Evolutionary conservation across 2,888 invertebrate genomes (phyloP).

Genomic region (Nymphalis urticae): DNA sequence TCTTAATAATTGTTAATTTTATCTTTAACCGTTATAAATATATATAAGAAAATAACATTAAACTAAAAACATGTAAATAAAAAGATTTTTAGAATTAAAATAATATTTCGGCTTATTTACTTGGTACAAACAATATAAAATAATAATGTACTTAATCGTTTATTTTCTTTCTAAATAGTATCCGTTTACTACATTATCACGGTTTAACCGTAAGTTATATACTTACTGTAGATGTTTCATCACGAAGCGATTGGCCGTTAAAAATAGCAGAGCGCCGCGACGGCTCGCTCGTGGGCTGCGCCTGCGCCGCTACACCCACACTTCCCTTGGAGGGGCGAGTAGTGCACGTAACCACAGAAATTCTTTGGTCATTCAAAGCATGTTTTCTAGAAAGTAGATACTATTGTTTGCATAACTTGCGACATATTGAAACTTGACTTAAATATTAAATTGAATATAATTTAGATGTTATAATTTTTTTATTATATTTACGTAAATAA

Average conservation of each 20-base stretch:
- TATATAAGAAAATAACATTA: no score
- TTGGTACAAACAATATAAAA: no score
- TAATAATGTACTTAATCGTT: no score
- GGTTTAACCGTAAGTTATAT: slow-evolving; percentile 3
- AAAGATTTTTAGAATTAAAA: no score
- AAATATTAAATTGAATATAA: background rate
- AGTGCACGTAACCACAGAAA: background rate
- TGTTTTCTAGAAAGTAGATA: slow-evolving; percentile 9
- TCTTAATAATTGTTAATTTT: no score
- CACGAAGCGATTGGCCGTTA: slow-evolving; percentile 31
- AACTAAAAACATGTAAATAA: no score
- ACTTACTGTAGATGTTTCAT: background rate
- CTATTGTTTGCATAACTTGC: slow-evolving; percentile 5
- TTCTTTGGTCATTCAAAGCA: slow-evolving; percentile 4
- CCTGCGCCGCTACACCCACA: slow-evolving; percentile 30
- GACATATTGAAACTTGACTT: slow-evolving; percentile 1
- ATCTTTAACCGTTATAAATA: no score
- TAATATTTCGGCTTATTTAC: no score
- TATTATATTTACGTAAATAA: background rate
- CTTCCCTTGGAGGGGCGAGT: slow-evolving; percentile 20
- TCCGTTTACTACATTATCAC: background rate
- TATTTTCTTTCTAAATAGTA: no score
- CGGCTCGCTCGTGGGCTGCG: slow-evolving; percentile 24
- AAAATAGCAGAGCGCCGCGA: slow-evolving; percentile 33
- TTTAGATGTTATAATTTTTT: background rate